These are phyloP conservation scores for Rhingia campestris DNA, from an alignment of 2,888 invertebrate genomes.

Conservation along the genomic window DNA sequence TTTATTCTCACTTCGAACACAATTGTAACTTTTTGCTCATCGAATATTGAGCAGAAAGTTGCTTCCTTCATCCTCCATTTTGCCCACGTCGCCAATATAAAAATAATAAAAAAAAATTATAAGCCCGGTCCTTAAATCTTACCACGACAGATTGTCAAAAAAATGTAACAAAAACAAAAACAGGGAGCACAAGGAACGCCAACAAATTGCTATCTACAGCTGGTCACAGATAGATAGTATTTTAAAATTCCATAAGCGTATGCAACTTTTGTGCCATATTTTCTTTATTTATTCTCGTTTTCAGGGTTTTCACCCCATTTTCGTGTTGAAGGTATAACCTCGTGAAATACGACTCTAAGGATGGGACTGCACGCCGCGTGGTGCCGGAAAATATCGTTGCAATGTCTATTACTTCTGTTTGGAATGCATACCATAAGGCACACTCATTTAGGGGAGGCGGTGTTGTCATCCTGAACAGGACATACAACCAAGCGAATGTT, in stretches of 20 bases:
- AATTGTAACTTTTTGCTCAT: background rate
- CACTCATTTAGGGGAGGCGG: background rate
- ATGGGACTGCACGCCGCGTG: background rate
- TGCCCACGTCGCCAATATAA: background rate
- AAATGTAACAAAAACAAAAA: slow-evolving; percentile 11
- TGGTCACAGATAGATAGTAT: slow-evolving; percentile 10
- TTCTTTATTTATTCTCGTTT: slow-evolving; percentile 4
- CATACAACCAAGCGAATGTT: slow-evolving; percentile 26
- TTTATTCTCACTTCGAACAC: background rate
- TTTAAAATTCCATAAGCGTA: slow-evolving; percentile 51
- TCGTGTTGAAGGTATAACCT: slow-evolving; percentile 22
- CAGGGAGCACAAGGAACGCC: background rate
- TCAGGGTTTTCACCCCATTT: slow-evolving; percentile 27
- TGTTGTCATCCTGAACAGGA: background rate
- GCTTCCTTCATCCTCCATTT: background rate
- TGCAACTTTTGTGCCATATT: slow-evolving; percentile 40
- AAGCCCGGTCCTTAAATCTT: slow-evolving; percentile 34
- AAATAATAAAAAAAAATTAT: slow-evolving; percentile 13
- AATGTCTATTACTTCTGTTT: slow-evolving; percentile 38
- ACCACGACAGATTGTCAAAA: slow-evolving; percentile 31
- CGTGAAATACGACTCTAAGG: slow-evolving; percentile 29
- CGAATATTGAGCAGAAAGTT: background rate
- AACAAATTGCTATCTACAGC: slow-evolving; percentile 11
- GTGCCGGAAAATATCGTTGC: slow-evolving; percentile 26
- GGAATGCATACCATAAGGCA: slow-evolving; percentile 16